Evolutionary conservation across 2,888 invertebrate species (phyloP).

Genomic region (Halictus ligatus): DNA sequence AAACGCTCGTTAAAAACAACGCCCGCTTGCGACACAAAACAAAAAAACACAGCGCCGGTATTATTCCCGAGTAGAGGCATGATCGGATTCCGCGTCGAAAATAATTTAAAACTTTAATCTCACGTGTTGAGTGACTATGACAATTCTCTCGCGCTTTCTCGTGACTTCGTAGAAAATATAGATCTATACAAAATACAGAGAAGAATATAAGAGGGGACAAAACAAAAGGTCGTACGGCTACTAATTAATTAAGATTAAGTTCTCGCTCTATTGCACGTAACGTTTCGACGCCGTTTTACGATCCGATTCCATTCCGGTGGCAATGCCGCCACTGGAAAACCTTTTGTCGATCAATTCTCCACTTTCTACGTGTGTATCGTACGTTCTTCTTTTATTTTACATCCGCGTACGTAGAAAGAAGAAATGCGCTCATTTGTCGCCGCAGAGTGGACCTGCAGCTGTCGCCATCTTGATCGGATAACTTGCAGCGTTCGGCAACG

Average conservation of each 20-base stretch:
- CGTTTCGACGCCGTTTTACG: constrained; percentile 29
- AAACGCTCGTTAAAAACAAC: constrained; percentile 50
- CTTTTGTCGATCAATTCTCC: constrained; percentile 26
- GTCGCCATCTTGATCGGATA: not conserved
- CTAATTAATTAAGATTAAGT: constrained; percentile 39
- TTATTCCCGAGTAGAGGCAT: constrained; percentile 25
- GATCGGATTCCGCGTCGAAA: constrained; percentile 42
- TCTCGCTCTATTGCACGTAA: constrained; percentile 51
- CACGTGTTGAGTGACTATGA: constrained; percentile 48
- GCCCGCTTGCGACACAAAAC: not conserved
- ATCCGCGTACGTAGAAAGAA: constrained; percentile 45
- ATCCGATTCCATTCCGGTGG: constrained; percentile 29
- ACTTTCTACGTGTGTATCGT: constrained; percentile 41
- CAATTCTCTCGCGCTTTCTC: constrained; percentile 31
- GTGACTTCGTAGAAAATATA: constrained; percentile 46
- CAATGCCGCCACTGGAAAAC: constrained; percentile 31
- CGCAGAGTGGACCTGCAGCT: not conserved
- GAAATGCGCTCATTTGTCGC: not conserved
- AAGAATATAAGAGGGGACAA: constrained; percentile 1
- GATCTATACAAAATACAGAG: constrained; percentile 50
- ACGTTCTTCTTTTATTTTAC: constrained; percentile 26
- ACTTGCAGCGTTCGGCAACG: not conserved
- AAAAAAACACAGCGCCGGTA: constrained; percentile 30
- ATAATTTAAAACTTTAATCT: constrained; percentile 61
- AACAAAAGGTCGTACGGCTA: constrained; percentile 30